phyloP scores from a whole-genome alignment of 1,140 invertebrate genomes.

The Drosophila elegans region DNA sequence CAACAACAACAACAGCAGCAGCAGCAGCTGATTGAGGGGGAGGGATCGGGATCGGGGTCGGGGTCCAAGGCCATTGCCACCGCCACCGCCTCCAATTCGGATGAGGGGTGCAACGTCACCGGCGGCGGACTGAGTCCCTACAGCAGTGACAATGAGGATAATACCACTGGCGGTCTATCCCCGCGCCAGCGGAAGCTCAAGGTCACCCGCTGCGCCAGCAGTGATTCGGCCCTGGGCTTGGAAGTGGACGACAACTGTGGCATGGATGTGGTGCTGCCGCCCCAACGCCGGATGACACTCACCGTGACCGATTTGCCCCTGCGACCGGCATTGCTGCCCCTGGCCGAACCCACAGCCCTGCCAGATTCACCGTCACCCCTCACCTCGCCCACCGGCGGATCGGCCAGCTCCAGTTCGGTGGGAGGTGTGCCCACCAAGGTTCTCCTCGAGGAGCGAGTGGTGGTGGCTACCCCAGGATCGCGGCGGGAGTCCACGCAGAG shows the following conservation, averaged over 20 bases:
- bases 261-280: constrained; percentile 33
- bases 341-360: constrained; percentile 79
- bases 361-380: constrained; percentile 72
- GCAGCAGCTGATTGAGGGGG: constrained; percentile 6
- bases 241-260: constrained; percentile 70
- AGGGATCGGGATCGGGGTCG: not conserved
- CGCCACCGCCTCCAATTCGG: constrained; percentile 69
- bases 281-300: constrained; percentile 74
- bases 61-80: not conserved
- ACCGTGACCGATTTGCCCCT: constrained; percentile 81
- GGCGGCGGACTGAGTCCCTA: constrained; percentile 71
- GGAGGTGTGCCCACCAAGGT: constrained; percentile 78
- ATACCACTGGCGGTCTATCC: not conserved
- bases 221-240: constrained; percentile 78
- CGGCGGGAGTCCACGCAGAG: constrained; percentile 81
- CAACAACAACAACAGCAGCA: constrained; percentile 18
- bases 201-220: constrained; percentile 79
- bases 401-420: not conserved
- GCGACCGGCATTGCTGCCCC: constrained; percentile 70
- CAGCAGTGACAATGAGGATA: constrained; percentile 75
- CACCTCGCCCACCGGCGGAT: constrained; percentile 52
- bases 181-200: constrained; percentile 55
- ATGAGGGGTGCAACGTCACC: constrained; percentile 74
- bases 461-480: constrained; percentile 65
- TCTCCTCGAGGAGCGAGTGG: constrained; percentile 76